Evolutionary conservation across 35 echinoderm and acorn worm genomes (phyloP).

Genomic region (Lytechinus variegatus): DNA sequence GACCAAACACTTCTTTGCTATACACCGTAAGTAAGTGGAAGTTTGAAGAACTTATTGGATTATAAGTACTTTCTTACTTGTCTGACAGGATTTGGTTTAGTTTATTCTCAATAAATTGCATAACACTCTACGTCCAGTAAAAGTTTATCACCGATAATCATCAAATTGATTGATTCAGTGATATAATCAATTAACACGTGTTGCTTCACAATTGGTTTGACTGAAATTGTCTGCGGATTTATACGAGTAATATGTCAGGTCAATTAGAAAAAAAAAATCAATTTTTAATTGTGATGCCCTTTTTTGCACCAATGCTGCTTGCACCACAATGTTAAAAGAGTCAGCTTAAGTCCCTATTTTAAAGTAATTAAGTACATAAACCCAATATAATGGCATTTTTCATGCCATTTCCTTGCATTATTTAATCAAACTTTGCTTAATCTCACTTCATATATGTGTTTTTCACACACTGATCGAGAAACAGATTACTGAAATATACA

Average conservation of each 20-base stretch:
- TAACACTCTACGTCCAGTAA: neutral
- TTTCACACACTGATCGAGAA: neutral
- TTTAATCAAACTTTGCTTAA: neutral
- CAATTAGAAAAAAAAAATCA: neutral
- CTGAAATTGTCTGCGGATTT: neutral
- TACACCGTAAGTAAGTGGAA: neutral
- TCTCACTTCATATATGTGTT: neutral
- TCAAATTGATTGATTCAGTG: neutral
- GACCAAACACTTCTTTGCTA: neutral
- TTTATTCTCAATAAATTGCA: neutral
- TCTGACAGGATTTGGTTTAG: neutral
- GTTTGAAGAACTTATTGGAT: neutral
- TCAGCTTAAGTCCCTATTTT: neutral
- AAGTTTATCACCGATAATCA: too few relatives aligned
- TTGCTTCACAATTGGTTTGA: neutral
- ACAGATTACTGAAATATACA: neutral
- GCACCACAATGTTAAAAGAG: too few relatives aligned
- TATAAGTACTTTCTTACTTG: neutral
- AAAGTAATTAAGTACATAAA: slow-evolving; percentile 6
- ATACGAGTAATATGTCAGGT: neutral
- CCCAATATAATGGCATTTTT: neutral
- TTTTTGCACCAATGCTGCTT: neutral
- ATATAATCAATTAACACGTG: neutral
- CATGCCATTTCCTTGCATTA: neutral
- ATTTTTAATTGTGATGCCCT: neutral